Base-by-base conservation (phyloP, 1,140 invertebrate species). In the Acyrthosiphon pisum region DNA sequence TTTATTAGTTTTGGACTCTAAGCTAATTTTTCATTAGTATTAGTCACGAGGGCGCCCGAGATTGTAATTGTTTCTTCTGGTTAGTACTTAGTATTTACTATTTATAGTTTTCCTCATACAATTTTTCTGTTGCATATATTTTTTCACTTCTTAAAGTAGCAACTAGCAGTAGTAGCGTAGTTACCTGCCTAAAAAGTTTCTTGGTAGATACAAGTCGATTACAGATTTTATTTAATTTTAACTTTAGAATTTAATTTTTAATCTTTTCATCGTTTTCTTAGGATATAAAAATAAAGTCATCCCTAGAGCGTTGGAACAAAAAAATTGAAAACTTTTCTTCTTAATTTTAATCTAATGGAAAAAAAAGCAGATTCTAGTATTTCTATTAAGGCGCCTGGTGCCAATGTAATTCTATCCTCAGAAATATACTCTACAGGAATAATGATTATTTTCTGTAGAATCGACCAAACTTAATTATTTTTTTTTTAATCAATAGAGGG, bases 211-310 rank as follows among this genome's bases (percentile, higher is more conserved):
- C n/a, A 76, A 76, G n/a, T 76, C n/a, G 30, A 76, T 76, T 18
- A 76, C 11, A 18, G n/a, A n/a, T n/a, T n/a, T 76, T 76, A 76
- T n/a, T 68, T 76, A 18, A 76, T 76, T 76, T 76, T n/a, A n/a
- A 76, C 30, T n/a, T 76, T 4, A 18, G 30, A 76, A 76, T 30
- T n/a, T 76, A n/a, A 76, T 18, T 76, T n/a, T n/a, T 76, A 76
- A 76, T 76, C 14, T 76, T 76, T 76, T 76, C 14, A 76, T 76
- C n/a, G n/a, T 76, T 76, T 76, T 76, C n/a, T 76, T 76, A 76
- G n/a, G 11, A 76, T 35, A n/a, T n/a, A 76, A n/a, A 76, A 76
- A 76, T 76, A n/a, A 76, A 76, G n/a, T 35, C 30, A n/a, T n/a
- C 60, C 18, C 30, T n/a, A 76, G 60, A 14, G 30, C 2, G 60